A percentile compares a stretch with the other conserved stretches of the same genome.
Evolutionary conservation across 2,113 vertebrate genomes (phyloP).

Genomic region (Capreolus pygargus): DNA sequence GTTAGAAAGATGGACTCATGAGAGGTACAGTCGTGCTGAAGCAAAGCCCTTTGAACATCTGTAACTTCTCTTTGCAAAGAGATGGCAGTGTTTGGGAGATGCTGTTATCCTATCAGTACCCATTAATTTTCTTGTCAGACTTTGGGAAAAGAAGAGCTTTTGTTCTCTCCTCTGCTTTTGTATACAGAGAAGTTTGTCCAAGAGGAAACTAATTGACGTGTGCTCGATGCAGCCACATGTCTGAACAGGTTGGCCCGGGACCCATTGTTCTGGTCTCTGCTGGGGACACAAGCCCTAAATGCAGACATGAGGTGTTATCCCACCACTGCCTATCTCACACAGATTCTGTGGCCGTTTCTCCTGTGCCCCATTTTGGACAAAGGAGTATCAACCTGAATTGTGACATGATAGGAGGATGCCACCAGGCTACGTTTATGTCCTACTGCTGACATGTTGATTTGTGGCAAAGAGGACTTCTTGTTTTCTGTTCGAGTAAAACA

Average conservation of each 20-base stretch:
- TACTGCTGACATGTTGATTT: neutral
- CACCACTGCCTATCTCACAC: neutral
- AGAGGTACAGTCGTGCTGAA: too few species aligned
- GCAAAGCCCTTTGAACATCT: neutral
- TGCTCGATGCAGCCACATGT: neutral
- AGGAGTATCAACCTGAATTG: neutral
- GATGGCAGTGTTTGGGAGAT: neutral
- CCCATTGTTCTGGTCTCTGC: neutral
- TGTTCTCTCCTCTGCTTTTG: neutral
- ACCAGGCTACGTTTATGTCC: neutral
- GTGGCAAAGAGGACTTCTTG: neutral
- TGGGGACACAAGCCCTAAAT: too few species aligned
- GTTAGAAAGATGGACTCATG: neutral
- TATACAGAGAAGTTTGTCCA: neutral
- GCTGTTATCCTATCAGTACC: neutral
- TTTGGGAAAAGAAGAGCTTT: slow-evolving; percentile 1
- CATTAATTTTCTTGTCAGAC: neutral
- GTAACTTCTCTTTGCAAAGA: neutral
- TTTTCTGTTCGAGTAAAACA: neutral
- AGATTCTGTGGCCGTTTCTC: neutral
- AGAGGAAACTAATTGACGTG: neutral
- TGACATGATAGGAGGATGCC: neutral
- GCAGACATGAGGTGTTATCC: fast-evolving
- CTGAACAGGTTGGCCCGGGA: neutral
- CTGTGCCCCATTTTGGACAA: neutral